Evolutionary conservation across 2,888 invertebrate genomes (phyloP).

Genomic region (Ethmia dodecea): DNA sequence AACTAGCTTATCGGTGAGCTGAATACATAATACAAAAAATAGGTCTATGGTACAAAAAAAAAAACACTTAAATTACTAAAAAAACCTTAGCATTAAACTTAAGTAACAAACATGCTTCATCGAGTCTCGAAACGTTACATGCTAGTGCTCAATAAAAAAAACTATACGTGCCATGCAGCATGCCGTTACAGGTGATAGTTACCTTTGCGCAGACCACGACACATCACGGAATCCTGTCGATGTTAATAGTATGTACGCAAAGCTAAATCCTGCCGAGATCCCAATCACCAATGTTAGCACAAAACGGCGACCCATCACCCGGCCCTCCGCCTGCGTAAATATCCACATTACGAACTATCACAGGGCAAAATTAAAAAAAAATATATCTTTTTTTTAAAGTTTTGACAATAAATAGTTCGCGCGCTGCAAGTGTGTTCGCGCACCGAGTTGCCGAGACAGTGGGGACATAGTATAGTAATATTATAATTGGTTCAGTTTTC

Average conservation of each 20-base stretch:
- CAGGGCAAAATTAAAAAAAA: constrained; percentile 3
- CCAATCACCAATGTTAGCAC: constrained; percentile 84
- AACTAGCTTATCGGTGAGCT: too few relatives aligned
- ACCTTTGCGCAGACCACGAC: constrained; percentile 67
- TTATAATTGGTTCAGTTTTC: constrained; percentile 3
- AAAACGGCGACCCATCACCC: constrained; percentile 82
- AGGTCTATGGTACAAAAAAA: too few relatives aligned
- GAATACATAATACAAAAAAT: too few relatives aligned
- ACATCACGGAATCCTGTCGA: constrained; percentile 73
- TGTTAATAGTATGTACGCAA: constrained; percentile 84
- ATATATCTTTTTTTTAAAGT: neutral
- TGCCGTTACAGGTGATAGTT: constrained; percentile 43
- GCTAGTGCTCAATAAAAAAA: constrained; percentile 5
- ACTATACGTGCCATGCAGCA: constrained; percentile 22
- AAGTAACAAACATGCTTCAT: too few relatives aligned
- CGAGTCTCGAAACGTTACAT: too few relatives aligned
- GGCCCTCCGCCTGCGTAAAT: constrained; percentile 61
- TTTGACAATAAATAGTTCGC: too few relatives aligned
- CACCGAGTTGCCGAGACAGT: constrained; percentile 16
- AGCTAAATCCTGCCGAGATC: constrained; percentile 85
- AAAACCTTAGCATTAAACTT: too few relatives aligned
- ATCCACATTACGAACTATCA: constrained; percentile 2
- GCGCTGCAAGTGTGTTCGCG: constrained; percentile 26
- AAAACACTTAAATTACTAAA: too few relatives aligned
- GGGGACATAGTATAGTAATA: constrained; percentile 7